phyloP scores from a whole-genome alignment of 1,140 invertebrate species.

The Orussus abietinus region DNA sequence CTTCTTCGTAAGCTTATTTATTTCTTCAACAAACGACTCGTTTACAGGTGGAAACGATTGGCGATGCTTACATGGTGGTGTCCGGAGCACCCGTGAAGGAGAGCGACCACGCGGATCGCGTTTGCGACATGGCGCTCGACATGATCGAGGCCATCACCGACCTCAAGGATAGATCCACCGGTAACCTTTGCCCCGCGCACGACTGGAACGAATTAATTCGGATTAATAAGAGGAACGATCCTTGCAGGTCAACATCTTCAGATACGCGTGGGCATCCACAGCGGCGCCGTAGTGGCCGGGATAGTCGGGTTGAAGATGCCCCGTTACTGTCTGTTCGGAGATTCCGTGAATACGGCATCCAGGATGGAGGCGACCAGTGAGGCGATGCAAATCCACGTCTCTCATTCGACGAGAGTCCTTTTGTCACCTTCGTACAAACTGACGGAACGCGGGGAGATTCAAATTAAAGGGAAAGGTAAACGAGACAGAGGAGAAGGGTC shows the following conservation, averaged over 20 bases:
- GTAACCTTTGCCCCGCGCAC: conserved; percentile 40
- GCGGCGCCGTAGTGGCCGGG: conserved; percentile 87
- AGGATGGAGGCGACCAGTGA: conserved; percentile 88
- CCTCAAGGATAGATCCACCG: conserved; percentile 86
- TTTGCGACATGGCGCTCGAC: conserved; percentile 94
- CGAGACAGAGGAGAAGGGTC: not conserved
- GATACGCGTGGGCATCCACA: conserved; percentile 87
- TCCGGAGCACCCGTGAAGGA: conserved; percentile 90
- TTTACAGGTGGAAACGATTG: conserved; percentile 89
- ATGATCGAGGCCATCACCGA: conserved; percentile 92
- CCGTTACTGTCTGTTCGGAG: conserved; percentile 89
- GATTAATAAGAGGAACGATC: not conserved
- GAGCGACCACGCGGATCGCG: conserved; percentile 85
- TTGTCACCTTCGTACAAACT: conserved; percentile 74
- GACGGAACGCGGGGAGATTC: conserved; percentile 75
- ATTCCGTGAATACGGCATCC: conserved; percentile 88
- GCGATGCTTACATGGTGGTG: conserved; percentile 96
- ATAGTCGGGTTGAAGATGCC: conserved; percentile 96
- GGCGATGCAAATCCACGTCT: conserved; percentile 93
- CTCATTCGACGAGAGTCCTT: conserved; percentile 76
- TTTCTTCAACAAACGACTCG: not conserved
- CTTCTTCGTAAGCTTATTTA: not conserved
- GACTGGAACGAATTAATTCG: not conserved
- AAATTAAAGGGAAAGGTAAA: conserved; percentile 81
- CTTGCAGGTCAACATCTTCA: conserved; percentile 74